Conservation (phyloP, 2,113 vertebrate species). For the Nansenia antarctica region DNA sequence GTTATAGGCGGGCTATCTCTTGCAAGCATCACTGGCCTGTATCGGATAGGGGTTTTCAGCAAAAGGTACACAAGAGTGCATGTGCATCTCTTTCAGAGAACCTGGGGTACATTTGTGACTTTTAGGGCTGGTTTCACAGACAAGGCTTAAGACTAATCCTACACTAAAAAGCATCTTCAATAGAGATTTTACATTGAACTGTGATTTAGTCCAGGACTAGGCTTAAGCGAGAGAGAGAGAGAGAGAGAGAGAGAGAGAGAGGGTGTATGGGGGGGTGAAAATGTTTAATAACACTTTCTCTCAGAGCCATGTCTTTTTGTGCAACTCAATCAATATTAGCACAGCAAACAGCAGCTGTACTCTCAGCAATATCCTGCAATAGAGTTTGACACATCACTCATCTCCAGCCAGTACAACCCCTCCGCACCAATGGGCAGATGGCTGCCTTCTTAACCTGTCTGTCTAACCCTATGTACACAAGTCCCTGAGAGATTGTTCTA, state of each 20-base stretch:
- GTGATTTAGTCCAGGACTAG: no score
- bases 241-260: conserved; percentile 12
- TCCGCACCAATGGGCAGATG: neutral
- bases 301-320: conserved; percentile 38
- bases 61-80: neutral
- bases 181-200: no score
- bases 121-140: no score
- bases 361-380: conserved; percentile 14
- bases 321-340: conserved; percentile 57
- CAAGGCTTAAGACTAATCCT: no score
- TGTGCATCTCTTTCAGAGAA: neutral
- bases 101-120: no score
- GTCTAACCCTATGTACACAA: neutral
- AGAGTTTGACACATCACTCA: conserved; percentile 25
- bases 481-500: no score
- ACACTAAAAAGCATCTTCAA: no score
- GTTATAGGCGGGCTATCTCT: no score
- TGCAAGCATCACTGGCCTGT: no score
- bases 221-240: conserved; percentile 1
- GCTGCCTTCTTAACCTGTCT: neutral
- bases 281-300: neutral
- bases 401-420: neutral
- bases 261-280: conserved; percentile 1
- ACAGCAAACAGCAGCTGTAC: conserved; percentile 51
- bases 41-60: no score